Evolutionary conservation across 2,888 invertebrate genomes (phyloP).

Genomic region (Oscheius myriophilus): DNA sequence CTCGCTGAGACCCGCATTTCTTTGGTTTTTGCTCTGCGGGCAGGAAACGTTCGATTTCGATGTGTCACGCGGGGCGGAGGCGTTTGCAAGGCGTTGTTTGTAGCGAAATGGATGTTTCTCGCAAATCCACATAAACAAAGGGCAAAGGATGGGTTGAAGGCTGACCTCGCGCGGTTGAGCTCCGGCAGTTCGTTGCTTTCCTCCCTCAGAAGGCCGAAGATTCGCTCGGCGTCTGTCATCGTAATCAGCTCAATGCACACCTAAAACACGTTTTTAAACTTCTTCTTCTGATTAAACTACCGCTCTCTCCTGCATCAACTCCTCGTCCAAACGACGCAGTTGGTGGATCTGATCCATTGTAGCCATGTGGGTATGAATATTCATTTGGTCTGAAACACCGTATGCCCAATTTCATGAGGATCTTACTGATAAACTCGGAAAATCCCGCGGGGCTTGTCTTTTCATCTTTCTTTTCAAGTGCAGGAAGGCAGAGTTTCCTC

Average conservation of each 20-base stretch:
- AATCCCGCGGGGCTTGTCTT: too few species aligned
- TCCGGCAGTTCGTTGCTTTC: not conserved
- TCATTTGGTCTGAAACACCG: constrained; percentile 1
- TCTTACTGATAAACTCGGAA: not conserved
- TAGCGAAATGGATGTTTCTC: not conserved
- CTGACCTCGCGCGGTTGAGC: not conserved
- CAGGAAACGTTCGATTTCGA: not conserved
- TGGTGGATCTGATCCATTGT: not conserved
- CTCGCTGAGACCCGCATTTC: too few species aligned
- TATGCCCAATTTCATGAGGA: not conserved
- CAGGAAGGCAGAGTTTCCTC: not conserved
- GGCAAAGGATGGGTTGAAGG: not conserved
- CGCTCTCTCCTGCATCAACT: not conserved
- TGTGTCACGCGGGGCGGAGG: not conserved
- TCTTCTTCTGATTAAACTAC: not conserved
- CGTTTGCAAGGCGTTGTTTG: not conserved
- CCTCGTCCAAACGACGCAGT: not conserved
- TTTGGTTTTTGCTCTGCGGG: not conserved
- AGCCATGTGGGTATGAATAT: constrained; percentile 2
- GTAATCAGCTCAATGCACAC: constrained; percentile 1
- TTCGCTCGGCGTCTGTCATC: constrained; percentile 5
- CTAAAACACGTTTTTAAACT: not conserved
- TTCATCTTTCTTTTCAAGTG: not conserved
- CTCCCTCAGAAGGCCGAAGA: constrained; percentile 6
- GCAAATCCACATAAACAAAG: not conserved